Percentiles rank a stretch among this genome's conserved stretches.
These are phyloP conservation scores for Heliconius ethilla DNA, from an alignment of 2,888 invertebrate genomes.

Conservation along the genomic window DNA sequence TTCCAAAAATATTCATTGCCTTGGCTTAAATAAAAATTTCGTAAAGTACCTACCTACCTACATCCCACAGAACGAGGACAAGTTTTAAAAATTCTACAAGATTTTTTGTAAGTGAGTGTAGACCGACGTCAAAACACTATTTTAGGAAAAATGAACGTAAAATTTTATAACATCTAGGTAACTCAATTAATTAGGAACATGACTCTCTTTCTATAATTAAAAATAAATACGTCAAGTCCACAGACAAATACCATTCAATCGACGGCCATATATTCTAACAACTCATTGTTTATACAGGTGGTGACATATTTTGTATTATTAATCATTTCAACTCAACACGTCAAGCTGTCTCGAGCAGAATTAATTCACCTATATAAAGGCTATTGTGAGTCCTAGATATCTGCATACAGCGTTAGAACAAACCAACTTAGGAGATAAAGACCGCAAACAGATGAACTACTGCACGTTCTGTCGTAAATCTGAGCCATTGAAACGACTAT, in stretches of 20 bases:
- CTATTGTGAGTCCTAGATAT: constrained; percentile 59
- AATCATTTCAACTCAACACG: constrained; percentile 41
- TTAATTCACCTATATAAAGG: constrained; percentile 61
- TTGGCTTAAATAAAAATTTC: constrained; percentile 15
- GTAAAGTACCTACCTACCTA: background rate
- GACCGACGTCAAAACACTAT: background rate
- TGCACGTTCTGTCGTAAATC: constrained; percentile 64
- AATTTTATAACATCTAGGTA: constrained; percentile 6
- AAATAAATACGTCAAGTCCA: background rate
- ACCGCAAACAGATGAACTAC: constrained; percentile 64
- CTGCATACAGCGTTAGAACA: constrained; percentile 61
- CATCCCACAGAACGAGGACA: constrained; percentile 6
- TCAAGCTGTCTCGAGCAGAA: constrained; percentile 44
- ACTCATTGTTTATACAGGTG: constrained; percentile 41
- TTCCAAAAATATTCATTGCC: constrained; percentile 7
- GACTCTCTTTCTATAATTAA: background rate
- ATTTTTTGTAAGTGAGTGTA: background rate
- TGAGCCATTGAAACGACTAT: constrained; percentile 74
- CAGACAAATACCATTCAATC: constrained; percentile 32
- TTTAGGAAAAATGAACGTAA: background rate
- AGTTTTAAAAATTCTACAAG: constrained; percentile 15
- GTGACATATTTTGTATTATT: constrained; percentile 44
- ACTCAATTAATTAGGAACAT: background rate
- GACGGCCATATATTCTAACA: constrained; percentile 33
- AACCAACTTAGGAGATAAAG: constrained; percentile 59